Evolutionary conservation across 2,797 vertebrate species (phyloP).

Genomic region (Monodelphis domestica): DNA sequence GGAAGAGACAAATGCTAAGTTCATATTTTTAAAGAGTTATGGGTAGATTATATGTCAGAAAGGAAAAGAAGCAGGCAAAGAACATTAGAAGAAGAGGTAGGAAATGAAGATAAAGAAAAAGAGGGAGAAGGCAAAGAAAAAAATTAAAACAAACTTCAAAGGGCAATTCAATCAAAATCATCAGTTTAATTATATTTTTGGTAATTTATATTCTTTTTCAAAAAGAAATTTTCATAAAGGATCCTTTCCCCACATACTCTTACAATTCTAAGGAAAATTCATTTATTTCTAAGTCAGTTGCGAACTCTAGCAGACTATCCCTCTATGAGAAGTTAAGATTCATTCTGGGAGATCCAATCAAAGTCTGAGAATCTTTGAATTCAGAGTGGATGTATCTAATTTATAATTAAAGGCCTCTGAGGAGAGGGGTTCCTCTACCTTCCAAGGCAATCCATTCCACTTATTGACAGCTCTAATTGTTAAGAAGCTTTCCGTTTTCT

Average conservation of each 20-base stretch:
- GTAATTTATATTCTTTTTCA: neutral
- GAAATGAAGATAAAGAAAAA: neutral
- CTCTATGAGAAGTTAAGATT: neutral
- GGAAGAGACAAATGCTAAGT: neutral
- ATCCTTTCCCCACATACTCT: neutral
- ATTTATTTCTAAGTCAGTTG: conserved; percentile 4
- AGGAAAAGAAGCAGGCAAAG: no score
- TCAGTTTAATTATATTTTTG: neutral
- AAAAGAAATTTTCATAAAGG: neutral
- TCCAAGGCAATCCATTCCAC: neutral
- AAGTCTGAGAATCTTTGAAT: neutral
- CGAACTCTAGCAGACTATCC: neutral
- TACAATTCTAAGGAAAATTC: neutral
- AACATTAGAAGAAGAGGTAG: neutral
- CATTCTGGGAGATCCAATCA: neutral
- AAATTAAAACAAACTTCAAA: neutral
- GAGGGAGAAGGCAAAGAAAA: neutral
- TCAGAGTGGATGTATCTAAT: neutral
- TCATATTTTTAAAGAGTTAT: neutral
- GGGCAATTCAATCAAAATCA: neutral
- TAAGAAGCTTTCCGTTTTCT: neutral
- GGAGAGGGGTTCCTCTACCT: neutral
- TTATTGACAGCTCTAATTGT: neutral
- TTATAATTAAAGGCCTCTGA: neutral
- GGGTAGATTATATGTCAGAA: neutral